Evolutionary conservation across 1,140 invertebrate species (phyloP).

Genomic region (Homalodisca vitripennis): DNA sequence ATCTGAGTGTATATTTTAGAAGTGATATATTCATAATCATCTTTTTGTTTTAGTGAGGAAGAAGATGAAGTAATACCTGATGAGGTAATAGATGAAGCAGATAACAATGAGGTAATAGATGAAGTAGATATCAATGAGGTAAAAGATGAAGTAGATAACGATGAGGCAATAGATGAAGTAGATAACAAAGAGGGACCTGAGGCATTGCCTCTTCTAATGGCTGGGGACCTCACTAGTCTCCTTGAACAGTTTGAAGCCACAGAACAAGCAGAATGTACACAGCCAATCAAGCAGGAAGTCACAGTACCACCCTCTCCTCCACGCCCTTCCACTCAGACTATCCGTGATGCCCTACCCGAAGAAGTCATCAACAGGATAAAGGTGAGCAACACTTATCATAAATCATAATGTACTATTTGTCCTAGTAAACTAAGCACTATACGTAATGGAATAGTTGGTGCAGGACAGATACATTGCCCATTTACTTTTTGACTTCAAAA

Average conservation of each 20-base stretch:
- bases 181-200: not conserved
- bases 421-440: too few relatives aligned
- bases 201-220: slow-evolving; percentile 35
- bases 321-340: slow-evolving; percentile 45
- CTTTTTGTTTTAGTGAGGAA: too few relatives aligned
- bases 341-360: slow-evolving; percentile 48
- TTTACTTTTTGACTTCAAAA: too few relatives aligned
- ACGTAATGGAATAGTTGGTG: too few relatives aligned
- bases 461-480: too few relatives aligned
- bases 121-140: not conserved
- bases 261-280: slow-evolving; percentile 41
- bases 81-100: too few relatives aligned
- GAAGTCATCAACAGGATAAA: slow-evolving; percentile 54
- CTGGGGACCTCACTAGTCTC: slow-evolving; percentile 53
- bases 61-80: too few relatives aligned
- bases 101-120: too few relatives aligned
- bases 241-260: slow-evolving; percentile 57
- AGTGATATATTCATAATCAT: too few relatives aligned
- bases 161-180: not conserved
- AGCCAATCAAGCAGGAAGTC: not conserved
- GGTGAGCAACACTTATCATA: too few relatives aligned
- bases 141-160: not conserved
- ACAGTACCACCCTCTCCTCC: slow-evolving; percentile 15
- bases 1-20: too few relatives aligned
- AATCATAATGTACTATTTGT: too few relatives aligned